phyloP scores from a whole-genome alignment of 37 sponge, comb jelly and placozoan species.

The Crambe crambe region DNA sequence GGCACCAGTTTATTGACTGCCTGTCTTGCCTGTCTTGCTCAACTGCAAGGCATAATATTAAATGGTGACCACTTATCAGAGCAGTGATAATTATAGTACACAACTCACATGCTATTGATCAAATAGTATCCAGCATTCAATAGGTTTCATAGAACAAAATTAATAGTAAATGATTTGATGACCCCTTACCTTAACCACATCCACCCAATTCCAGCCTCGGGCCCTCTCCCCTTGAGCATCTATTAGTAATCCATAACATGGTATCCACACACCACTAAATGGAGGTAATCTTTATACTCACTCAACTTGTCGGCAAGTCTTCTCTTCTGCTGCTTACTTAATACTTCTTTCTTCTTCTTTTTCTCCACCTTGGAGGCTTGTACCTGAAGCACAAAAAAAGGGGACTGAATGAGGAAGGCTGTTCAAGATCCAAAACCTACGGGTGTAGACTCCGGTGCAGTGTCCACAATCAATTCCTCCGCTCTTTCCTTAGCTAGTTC shows the following conservation, averaged over 20 bases:
- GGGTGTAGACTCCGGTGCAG: neutral
- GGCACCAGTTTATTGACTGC: neutral
- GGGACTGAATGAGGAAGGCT: too few species aligned
- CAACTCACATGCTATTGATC: conserved; percentile 49
- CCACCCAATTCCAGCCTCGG: conserved; percentile 94
- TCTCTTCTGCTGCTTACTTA: conserved; percentile 83
- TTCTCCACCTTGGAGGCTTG: conserved; percentile 9
- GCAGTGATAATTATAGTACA: too few species aligned
- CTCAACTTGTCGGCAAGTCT: conserved; percentile 71
- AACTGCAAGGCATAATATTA: too few species aligned
- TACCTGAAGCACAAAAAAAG: too few species aligned
- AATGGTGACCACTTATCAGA: too few species aligned
- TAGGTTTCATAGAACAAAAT: neutral
- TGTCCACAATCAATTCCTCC: conserved; percentile 53
- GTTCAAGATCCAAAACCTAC: neutral
- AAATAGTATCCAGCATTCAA: neutral
- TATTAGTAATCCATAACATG: neutral
- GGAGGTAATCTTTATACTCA: conserved; percentile 15
- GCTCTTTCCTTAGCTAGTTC: conserved; percentile 78
- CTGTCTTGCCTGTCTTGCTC: conserved; percentile 34
- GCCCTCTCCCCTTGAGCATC: conserved; percentile 81
- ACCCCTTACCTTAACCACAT: conserved; percentile 69
- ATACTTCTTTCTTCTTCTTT: conserved; percentile 66
- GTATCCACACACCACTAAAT: neutral
- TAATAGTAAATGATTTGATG: too few species aligned